Evolutionary conservation across 2,888 invertebrate genomes (phyloP).

Genomic region (Augochlorella aurata): DNA sequence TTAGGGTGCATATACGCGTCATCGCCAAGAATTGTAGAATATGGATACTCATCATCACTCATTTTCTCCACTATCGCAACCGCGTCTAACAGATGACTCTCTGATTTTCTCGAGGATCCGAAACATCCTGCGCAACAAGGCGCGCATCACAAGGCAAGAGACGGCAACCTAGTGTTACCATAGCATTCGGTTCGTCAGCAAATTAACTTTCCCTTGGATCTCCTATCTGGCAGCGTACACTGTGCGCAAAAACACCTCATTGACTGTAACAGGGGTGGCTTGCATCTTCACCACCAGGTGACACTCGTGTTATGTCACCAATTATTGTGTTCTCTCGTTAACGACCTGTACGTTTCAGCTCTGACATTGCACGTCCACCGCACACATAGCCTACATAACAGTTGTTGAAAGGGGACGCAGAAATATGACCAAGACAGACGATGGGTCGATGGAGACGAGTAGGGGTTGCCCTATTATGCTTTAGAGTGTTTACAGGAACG

Average conservation of each 20-base stretch:
- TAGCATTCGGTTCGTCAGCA: not conserved
- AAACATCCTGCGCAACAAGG: not conserved
- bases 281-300: not conserved
- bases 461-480: not conserved
- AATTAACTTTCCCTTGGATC: not conserved
- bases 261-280: not conserved
- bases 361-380: not conserved
- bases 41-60: not conserved
- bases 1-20: not conserved
- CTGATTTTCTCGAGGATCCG: not conserved
- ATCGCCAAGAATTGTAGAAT: not conserved
- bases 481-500: not conserved
- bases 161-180: not conserved
- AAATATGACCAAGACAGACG: not conserved
- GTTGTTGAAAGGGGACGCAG: not conserved
- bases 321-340: not conserved
- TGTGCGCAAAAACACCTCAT: not conserved
- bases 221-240: not conserved
- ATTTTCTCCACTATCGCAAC: not conserved
- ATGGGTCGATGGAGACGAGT: not conserved
- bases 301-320: not conserved
- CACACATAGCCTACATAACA: not conserved
- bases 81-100: not conserved
- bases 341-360: not conserved
- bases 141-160: not conserved